Conservation (phyloP, 2,113 vertebrate species). For the Phrynosoma platyrhinos region DNA sequence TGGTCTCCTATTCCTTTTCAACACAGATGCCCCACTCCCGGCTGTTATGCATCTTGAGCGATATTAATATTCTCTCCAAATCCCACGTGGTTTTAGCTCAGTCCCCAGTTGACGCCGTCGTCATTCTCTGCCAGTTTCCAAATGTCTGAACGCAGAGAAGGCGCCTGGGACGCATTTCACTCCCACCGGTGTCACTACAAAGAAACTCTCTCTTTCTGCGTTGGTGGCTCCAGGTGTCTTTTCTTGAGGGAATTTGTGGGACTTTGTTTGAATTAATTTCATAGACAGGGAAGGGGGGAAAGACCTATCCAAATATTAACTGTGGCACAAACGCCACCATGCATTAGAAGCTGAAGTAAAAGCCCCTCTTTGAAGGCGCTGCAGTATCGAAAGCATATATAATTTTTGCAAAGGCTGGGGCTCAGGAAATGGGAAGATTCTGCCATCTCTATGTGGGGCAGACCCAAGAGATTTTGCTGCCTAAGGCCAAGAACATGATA, state of each 20-base stretch:
- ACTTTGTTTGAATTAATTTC: conserved; percentile 56
- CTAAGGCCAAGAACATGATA: too few relatives aligned
- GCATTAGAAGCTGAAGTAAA: not conserved
- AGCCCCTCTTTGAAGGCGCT: not conserved
- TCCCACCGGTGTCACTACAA: not conserved
- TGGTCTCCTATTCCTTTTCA: not conserved
- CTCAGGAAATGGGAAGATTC: not conserved
- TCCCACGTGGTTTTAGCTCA: not conserved
- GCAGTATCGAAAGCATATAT: too few relatives aligned
- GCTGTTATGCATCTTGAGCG: too few relatives aligned
- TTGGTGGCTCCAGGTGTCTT: conserved; percentile 38
- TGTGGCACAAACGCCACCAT: not conserved
- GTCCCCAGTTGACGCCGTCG: not conserved
- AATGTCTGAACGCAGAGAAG: not conserved
- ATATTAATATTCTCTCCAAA: not conserved
- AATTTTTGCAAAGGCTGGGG: too few relatives aligned
- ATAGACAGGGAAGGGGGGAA: not conserved
- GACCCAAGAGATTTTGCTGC: too few relatives aligned
- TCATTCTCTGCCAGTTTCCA: not conserved
- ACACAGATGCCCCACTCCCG: too few relatives aligned
- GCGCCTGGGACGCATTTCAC: rapidly evolving
- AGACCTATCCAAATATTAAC: not conserved
- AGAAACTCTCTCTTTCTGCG: conserved; percentile 54
- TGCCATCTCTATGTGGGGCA: too few relatives aligned
- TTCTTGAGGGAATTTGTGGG: conserved; percentile 31